Base-by-base conservation (phyloP, 1,140 invertebrate species). In the Drosophila kurseongensis region DNA sequence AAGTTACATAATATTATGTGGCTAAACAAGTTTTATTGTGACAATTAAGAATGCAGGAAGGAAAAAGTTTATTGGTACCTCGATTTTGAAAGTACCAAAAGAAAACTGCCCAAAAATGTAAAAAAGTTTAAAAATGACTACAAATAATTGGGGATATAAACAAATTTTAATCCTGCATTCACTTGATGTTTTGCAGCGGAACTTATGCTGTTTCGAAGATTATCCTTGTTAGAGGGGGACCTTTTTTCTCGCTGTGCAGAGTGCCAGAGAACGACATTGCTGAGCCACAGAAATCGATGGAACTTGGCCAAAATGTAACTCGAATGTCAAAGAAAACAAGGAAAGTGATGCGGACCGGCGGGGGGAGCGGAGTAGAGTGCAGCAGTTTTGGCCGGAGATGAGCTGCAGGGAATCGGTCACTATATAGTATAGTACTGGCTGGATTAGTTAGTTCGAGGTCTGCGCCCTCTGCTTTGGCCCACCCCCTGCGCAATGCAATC, bases 281-380 rank as follows among this genome's bases (percentile, higher is more conserved):
- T n/a, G 14, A 67, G 27, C 56, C 63, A 74, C 58, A 75, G 65
- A 61, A 68, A 62, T 67, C 50, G 78, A 50, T 54, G 51, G 65
- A 78, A 79, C 72, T 84, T 78, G 69, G 60, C 74, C 65, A 90
- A 78, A 80, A 69, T 90, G 68, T 80, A 90, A 73, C 80, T 84
- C 68, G 77, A 72, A 78, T 84, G 84, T 89, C 85, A 90, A 89
- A 90, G 84, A 89, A 88, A 84, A 77, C 77, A 78, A 68, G 74
- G 59, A 89, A 84, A 90, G 85, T 89, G 85, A 89, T 75, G 79
- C 73, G 40, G 47, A 52, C 51, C 48, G 56, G 56, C 61, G 73
- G 74, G 66, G 40, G 65, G 50, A 57, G 57, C 61, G 76, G 81
- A 80, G 85, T 72, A 56, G 71, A 78, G 69, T 89, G 84, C 84